A percentile compares a stretch with the other conserved stretches of the same genome.
phyloP scores from a whole-genome alignment of 2,113 vertebrate species.

The Myiagra hebetior region DNA sequence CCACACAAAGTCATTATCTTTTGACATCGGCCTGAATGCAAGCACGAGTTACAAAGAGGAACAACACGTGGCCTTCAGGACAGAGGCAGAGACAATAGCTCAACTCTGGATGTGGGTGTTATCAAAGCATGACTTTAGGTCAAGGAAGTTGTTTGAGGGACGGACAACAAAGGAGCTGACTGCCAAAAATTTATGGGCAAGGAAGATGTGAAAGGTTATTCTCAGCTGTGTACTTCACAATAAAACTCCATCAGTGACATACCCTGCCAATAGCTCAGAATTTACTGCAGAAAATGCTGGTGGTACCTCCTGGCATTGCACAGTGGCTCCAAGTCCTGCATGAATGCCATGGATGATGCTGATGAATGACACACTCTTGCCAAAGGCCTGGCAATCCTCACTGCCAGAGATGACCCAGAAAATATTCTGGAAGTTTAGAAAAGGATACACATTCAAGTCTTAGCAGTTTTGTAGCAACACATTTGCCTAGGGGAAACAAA shows the following conservation, averaged over 20 bases:
- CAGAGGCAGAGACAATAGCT: not conserved
- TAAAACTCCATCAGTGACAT: not conserved
- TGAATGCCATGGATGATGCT: fast-evolving
- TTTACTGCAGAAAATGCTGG: not conserved
- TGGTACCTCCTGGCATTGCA: not conserved
- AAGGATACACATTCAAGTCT: not conserved
- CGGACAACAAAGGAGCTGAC: not conserved
- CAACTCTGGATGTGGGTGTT: not conserved
- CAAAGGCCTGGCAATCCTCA: not conserved
- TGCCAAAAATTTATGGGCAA: not conserved
- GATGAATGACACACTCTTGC: not conserved
- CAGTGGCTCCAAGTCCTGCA: not conserved
- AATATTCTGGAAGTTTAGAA: not conserved
- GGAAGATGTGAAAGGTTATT: not conserved
- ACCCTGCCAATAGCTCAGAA: not conserved
- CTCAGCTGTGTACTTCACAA: not conserved
- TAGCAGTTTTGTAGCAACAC: not conserved
- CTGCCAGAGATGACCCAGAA: not conserved
- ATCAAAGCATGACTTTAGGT: not conserved
- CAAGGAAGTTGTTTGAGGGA: not conserved
- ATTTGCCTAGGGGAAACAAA: not conserved
- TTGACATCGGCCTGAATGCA: not conserved
- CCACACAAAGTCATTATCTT: not conserved
- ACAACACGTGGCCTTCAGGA: not conserved
- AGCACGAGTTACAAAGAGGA: not conserved